Evolutionary conservation across 2,888 invertebrate species (phyloP).

Genomic region (Exephanes ischioxanthus): DNA sequence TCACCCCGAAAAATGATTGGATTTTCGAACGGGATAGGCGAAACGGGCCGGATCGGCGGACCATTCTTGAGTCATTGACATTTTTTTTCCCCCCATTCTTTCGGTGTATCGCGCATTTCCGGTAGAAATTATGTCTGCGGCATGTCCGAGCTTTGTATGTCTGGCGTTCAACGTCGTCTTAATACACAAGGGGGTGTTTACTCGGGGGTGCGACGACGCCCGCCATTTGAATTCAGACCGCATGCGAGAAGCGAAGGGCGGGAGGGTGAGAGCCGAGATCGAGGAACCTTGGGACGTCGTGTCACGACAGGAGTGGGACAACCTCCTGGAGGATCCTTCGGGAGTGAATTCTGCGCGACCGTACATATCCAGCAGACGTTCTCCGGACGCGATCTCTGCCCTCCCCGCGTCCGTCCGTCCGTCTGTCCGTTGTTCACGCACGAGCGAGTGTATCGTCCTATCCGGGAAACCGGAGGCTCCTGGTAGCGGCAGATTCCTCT

Average conservation of each 20-base stretch:
- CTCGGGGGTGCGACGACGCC: constrained; percentile 64
- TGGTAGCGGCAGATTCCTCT: not conserved
- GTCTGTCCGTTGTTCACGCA: constrained; percentile 76
- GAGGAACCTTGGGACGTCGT: constrained; percentile 46
- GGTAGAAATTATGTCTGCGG: not conserved
- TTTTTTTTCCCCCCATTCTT: not conserved
- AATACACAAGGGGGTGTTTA: constrained; percentile 79
- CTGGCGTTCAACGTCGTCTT: constrained; percentile 72
- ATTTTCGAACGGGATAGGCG: too few relatives aligned
- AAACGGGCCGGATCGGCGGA: too few relatives aligned
- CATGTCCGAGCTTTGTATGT: constrained; percentile 13
- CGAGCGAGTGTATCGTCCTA: constrained; percentile 76
- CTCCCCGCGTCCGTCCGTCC: constrained; percentile 34
- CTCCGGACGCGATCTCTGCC: constrained; percentile 13
- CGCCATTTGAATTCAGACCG: constrained; percentile 79
- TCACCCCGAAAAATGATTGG: too few relatives aligned
- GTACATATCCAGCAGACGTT: constrained; percentile 37
- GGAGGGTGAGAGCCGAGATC: constrained; percentile 24
- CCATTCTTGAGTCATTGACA: too few relatives aligned
- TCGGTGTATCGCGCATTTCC: not conserved
- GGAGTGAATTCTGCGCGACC: constrained; percentile 64
- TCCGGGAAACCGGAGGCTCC: constrained; percentile 30
- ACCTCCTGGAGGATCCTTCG: constrained; percentile 74
- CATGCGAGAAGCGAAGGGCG: constrained; percentile 66
- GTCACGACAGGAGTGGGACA: constrained; percentile 41